A percentile compares a stretch with the other conserved stretches of the same genome.
Conservation (phyloP, 2,797 vertebrate species). For the Sebastes vulpes region DNA sequence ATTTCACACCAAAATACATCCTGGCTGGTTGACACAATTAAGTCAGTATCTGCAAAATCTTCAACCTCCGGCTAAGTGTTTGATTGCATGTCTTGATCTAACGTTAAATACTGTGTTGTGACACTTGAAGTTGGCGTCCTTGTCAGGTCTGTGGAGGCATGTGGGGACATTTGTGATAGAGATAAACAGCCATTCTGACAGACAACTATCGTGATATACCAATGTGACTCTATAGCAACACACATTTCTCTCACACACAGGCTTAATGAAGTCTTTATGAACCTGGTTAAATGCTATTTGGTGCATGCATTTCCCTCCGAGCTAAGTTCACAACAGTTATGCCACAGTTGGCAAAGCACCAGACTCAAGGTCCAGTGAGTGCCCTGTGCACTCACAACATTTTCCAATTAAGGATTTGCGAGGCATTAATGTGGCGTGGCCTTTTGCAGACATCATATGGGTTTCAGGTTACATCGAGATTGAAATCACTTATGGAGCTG, state of each 20-base stretch:
- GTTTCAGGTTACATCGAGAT: constrained; percentile 71
- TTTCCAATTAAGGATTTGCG: constrained; percentile 75
- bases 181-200: constrained; percentile 55
- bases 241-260: constrained; percentile 5
- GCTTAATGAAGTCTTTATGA: constrained; percentile 50
- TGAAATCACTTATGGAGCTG: constrained; percentile 46
- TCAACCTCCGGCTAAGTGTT: neutral
- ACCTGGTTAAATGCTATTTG: constrained; percentile 50
- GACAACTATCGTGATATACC: constrained; percentile 27
- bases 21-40: neutral
- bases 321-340: constrained; percentile 52
- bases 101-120: constrained; percentile 30
- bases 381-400: constrained; percentile 54
- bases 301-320: constrained; percentile 30
- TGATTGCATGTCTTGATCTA: constrained; percentile 30
- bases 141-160: constrained; percentile 47
- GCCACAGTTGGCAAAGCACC: constrained; percentile 58
- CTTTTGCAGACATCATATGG: constrained; percentile 56
- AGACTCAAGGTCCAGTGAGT: constrained; percentile 36
- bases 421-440: constrained; percentile 64
- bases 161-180: constrained; percentile 39
- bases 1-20: neutral
- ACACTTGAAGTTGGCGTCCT: constrained; percentile 44
- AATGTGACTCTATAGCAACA: neutral
- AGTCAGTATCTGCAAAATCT: constrained; percentile 5